These are phyloP conservation scores for Petrosia ficiformis DNA, from an alignment of 37 sponge, comb jelly and placozoan species.

Conservation along the genomic window DNA sequence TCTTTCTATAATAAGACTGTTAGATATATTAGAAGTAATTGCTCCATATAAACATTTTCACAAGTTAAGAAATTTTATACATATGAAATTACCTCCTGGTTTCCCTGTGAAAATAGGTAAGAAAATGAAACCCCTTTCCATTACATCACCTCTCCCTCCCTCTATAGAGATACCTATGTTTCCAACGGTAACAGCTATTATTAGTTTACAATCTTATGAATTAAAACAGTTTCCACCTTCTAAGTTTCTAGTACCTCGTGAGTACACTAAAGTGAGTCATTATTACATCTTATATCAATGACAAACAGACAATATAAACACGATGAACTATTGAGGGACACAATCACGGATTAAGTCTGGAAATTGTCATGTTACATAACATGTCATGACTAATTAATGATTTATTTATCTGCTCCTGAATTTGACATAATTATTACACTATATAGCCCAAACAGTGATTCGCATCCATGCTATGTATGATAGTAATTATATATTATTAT, in stretches of 20 bases:
- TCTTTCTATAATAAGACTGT: constrained; percentile 12
- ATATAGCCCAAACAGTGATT: no score
- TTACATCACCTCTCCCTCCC: not conserved
- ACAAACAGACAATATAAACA: not conserved
- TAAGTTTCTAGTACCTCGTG: constrained; percentile 70
- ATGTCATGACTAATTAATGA: no score
- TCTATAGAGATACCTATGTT: constrained; percentile 83
- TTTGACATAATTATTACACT: no score
- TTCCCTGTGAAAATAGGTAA: constrained; percentile 92
- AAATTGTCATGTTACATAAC: no score
- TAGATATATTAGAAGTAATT: constrained; percentile 87
- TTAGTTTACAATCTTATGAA: constrained; percentile 70
- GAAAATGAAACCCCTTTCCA: not conserved
- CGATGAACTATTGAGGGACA: not conserved
- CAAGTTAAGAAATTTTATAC: constrained; percentile 83
- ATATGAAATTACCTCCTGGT: constrained; percentile 83
- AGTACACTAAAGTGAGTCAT: constrained; percentile 74
- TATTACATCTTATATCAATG: not conserved
- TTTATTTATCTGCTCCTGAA: no score
- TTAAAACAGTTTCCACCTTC: constrained; percentile 2
- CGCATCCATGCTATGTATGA: no score
- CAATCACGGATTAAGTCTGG: no score
- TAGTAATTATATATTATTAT: no score
- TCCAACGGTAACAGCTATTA: constrained; percentile 88
- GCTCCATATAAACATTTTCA: constrained; percentile 92